Evolutionary conservation across 2,113 vertebrate genomes (phyloP).

Genomic region (Nannospalax galili): DNA sequence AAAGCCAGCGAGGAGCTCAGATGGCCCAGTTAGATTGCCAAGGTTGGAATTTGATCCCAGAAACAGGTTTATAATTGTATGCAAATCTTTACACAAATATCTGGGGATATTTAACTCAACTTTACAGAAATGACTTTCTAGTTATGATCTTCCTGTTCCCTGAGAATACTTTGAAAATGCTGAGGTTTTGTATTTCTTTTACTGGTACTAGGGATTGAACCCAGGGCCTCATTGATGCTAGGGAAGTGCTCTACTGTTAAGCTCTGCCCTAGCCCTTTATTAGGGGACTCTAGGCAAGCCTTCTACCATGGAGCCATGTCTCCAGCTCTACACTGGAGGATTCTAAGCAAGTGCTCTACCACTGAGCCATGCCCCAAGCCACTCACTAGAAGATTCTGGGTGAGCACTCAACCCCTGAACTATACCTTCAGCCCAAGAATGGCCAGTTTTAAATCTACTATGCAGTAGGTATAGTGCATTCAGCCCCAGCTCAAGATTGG

Average conservation of each 20-base stretch:
- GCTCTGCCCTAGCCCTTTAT: neutral
- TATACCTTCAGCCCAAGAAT: neutral
- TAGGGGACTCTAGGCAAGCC: neutral
- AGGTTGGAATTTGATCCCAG: conserved; percentile 48
- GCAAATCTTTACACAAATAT: conserved; percentile 4
- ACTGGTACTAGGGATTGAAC: neutral
- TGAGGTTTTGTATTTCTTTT: neutral
- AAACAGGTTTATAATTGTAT: conserved; percentile 10
- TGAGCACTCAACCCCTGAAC: neutral
- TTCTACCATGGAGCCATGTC: neutral
- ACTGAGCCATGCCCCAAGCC: no score
- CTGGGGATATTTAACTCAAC: neutral
- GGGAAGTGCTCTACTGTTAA: neutral
- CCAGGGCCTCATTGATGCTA: neutral
- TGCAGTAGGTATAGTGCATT: neutral
- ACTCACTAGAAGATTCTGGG: neutral
- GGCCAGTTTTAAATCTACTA: neutral
- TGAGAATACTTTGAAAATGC: neutral
- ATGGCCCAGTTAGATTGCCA: neutral
- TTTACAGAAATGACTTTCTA: conserved; percentile 43
- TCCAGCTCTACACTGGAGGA: no score
- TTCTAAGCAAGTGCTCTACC: no score
- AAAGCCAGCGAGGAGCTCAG: conserved; percentile 10
- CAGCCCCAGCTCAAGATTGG: neutral
- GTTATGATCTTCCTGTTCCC: neutral